Evolutionary conservation across 2,888 invertebrate genomes (phyloP), one percentile per base, ranked within the genome.

Genomic region (Thereva unica): DNA sequence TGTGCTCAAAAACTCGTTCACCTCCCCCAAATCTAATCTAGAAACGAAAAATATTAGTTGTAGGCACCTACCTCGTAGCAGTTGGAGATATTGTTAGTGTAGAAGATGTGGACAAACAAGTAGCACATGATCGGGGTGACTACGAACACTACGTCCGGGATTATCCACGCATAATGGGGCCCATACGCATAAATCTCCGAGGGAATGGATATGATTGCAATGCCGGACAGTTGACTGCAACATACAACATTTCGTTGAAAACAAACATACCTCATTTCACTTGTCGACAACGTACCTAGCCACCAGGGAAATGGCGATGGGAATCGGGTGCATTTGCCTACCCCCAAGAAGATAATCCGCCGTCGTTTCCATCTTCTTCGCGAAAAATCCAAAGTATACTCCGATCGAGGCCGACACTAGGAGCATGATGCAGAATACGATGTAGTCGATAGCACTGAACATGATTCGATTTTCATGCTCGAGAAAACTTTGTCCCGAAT

Each of bases 251-350:
- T 42, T 44, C 44, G 9, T 9, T 35, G 38, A 52, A 6, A 23
- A 23, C n/a, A n/a, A n/a, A n/a, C n/a, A n/a, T 23, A 23, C 2
- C 23, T 2, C 23, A 23, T 23, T 23, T 23, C 23, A 23, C 23
- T 1, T 23, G 23, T 23, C 23, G 23, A 2, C 23, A 23, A 23
- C 23, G 23, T 50, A 83, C 83, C 83, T 84, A 23, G 85, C 85
- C 69, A 85, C 78, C 3, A 86, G 77, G 0, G 85, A 85, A 73
- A 85, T 82, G 34, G 85, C 80, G 40, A 85, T 83, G 0, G 86
- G 85, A 70, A 85, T 80, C 8, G 82, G 78, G 38, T 79, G 78
- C 78, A 85, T 80, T 61, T 78, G 78, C 68, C 79, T 78, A 66
- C 81, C 80, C 4, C 83, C 85, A 73, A 84, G 78, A 45, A 85